These are phyloP conservation scores for Unio pictorum DNA, from an alignment of 2,888 invertebrate genomes.

Conservation along the genomic window DNA sequence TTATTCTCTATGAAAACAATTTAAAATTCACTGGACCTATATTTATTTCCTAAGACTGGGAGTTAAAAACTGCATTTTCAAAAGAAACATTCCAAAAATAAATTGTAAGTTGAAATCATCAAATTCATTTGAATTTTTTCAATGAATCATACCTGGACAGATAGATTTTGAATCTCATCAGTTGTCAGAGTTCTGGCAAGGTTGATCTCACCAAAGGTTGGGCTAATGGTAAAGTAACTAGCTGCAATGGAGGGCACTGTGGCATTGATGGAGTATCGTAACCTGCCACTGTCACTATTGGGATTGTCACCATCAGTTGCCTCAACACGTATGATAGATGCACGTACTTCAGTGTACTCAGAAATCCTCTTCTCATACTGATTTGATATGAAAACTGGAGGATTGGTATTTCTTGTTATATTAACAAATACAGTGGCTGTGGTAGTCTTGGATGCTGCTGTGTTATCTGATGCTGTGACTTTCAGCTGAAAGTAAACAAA, in stretches of 20 bases:
- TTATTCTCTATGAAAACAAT: no score
- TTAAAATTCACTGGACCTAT: no score
- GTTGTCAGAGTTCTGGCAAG: constrained; percentile 24
- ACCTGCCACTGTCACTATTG: constrained; percentile 27
- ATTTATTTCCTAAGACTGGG: no score
- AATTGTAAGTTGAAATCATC: no score
- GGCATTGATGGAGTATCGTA: constrained; percentile 27
- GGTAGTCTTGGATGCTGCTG: constrained; percentile 22
- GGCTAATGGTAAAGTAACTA: constrained; percentile 42
- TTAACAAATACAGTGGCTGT: constrained; percentile 36
- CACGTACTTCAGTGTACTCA: constrained; percentile 26
- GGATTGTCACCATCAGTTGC: constrained; percentile 41
- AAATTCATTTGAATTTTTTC: not conserved
- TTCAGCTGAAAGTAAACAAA: constrained; percentile 27
- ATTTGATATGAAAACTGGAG: constrained; percentile 38
- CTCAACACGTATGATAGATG: constrained; percentile 12
- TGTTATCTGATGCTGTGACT: constrained; percentile 41
- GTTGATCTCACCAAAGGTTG: constrained; percentile 42
- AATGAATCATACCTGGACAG: not conserved
- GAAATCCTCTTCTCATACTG: constrained; percentile 32
- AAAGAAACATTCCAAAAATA: no score
- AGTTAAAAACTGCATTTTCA: no score
- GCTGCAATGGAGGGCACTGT: constrained; percentile 6
- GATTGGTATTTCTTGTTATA: constrained; percentile 40
- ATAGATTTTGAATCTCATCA: constrained; percentile 4